Evolutionary conservation across 2,797 vertebrate species (phyloP).

Genomic region (Coregonus suidteri): DNA sequence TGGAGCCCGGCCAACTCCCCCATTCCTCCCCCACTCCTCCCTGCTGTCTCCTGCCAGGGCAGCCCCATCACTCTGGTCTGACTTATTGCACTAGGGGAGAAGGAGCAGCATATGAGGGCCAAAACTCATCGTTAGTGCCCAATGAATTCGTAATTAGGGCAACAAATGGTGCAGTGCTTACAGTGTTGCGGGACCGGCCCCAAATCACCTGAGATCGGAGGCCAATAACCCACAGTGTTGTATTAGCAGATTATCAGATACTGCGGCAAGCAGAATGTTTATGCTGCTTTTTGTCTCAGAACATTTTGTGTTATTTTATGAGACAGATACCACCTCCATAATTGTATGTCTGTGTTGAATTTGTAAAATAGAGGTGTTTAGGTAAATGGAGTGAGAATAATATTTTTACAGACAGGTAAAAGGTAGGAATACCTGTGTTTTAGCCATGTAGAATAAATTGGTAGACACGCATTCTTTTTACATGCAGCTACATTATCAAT

Average conservation of each 20-base stretch:
- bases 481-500: constrained; percentile 1
- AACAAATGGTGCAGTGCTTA: constrained; percentile 73
- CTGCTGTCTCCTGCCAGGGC: constrained; percentile 35
- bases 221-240: constrained; percentile 47
- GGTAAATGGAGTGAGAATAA: too few species aligned
- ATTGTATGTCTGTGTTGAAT: background rate
- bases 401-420: background rate
- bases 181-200: constrained; percentile 54
- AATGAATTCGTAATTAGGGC: constrained; percentile 80
- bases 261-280: constrained; percentile 38
- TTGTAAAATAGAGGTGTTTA: background rate
- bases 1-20: constrained; percentile 46
- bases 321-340: background rate
- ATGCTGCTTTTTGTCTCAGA: background rate
- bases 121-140: constrained; percentile 74
- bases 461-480: background rate
- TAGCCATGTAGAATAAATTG: background rate
- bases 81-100: constrained; percentile 58
- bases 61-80: constrained; percentile 49
- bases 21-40: constrained; percentile 22
- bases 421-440: background rate
- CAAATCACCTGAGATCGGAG: constrained; percentile 55
- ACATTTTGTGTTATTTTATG: background rate
- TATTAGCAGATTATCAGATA: constrained; percentile 44
- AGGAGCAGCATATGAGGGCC: constrained; percentile 71